Percentiles rank a stretch among this genome's conserved stretches.
Conservation (phyloP, 2,113 vertebrate species). For the Lophochroa leadbeateri region DNA sequence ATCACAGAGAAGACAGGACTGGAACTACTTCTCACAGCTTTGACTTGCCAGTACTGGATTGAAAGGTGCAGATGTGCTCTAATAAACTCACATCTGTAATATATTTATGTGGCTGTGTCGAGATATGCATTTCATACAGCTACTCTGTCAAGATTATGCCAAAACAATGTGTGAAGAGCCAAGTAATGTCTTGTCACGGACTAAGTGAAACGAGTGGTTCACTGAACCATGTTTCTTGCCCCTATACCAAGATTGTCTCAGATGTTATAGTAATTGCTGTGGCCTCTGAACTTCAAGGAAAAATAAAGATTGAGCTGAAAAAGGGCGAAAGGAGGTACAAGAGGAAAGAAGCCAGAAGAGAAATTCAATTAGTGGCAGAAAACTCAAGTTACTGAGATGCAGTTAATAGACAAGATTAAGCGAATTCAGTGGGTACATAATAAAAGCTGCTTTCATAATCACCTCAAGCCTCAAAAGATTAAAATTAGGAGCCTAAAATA, state of each 20-base stretch:
- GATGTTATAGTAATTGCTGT: neutral
- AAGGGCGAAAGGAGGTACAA: neutral
- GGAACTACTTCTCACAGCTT: neutral
- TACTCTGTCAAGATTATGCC: constrained; percentile 51
- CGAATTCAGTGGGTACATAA: neutral
- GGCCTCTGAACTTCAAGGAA: neutral
- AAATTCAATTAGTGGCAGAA: constrained; percentile 9
- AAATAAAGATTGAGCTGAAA: neutral
- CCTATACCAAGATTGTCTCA: neutral
- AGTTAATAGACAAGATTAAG: neutral
- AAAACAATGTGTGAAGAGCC: constrained; percentile 49
- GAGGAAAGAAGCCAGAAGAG: neutral
- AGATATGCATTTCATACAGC: constrained; percentile 38
- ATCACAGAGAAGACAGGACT: neutral
- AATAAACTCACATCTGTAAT: constrained; percentile 46
- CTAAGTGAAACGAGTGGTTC: neutral
- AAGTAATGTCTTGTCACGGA: constrained; percentile 24
- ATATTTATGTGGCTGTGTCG: neutral
- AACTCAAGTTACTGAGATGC: neutral
- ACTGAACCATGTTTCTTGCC: neutral
- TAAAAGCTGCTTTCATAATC: constrained; percentile 13
- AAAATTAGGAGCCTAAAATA: constrained; percentile 10
- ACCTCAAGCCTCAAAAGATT: neutral
- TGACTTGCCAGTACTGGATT: neutral
- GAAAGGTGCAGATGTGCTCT: constrained; percentile 53